These are phyloP conservation scores for Palythoa heliodiscus DNA, from an alignment of 92 coral and sea anemone genomes.

Conservation along the genomic window DNA sequence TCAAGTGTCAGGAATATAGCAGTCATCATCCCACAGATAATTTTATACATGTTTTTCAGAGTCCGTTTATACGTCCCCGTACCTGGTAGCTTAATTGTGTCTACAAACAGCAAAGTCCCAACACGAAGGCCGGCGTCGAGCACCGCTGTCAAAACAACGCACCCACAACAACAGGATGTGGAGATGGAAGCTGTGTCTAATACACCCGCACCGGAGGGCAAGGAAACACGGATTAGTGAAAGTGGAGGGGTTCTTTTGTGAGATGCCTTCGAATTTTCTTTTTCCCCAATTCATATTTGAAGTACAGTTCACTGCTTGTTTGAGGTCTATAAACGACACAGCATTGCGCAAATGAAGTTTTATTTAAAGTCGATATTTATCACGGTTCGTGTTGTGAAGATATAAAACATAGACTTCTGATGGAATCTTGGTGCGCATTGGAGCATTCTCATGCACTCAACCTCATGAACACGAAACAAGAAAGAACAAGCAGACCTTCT, in stretches of 20 bases:
- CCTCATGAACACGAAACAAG: too few species aligned
- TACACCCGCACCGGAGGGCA: background rate
- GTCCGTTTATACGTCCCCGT: conserved; percentile 34
- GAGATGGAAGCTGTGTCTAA: background rate
- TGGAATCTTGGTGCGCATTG: background rate
- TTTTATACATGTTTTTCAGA: conserved; percentile 1
- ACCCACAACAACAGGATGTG: background rate
- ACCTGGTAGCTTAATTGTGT: conserved; percentile 38
- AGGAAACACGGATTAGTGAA: conserved; percentile 17
- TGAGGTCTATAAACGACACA: background rate
- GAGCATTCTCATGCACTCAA: too few species aligned
- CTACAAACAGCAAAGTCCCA: conserved; percentile 31
- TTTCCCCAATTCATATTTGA: background rate
- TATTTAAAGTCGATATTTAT: background rate
- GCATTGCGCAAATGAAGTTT: background rate
- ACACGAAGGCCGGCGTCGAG: conserved; percentile 29
- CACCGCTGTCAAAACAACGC: conserved; percentile 8
- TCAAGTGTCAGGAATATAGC: background rate
- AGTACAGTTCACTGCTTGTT: background rate
- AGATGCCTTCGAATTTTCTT: background rate
- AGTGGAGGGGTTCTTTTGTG: conserved; percentile 30
- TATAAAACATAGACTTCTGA: background rate
- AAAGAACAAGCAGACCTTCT: too few species aligned
- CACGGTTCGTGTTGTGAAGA: background rate
- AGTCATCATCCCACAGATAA: background rate